Evolutionary conservation across 2,888 invertebrate genomes (phyloP).

Genomic region (Cabera pusaria): DNA sequence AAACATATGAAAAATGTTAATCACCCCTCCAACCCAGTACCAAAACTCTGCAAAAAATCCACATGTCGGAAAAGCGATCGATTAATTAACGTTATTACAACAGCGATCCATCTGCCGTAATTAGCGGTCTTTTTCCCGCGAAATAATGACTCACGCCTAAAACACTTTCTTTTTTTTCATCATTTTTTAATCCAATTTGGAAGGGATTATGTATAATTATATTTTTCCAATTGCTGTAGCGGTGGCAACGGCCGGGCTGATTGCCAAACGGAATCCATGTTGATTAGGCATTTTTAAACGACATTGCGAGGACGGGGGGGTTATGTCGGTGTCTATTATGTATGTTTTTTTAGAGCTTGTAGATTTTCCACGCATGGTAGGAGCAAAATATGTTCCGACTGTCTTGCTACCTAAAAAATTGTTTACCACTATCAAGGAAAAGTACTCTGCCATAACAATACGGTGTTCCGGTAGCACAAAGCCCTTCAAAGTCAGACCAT

Average conservation of each 20-base stretch:
- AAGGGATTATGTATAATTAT: constrained; percentile 84
- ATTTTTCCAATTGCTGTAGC: constrained; percentile 78
- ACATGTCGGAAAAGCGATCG: constrained; percentile 62
- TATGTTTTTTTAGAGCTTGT: no score
- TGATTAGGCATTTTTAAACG: constrained; percentile 73
- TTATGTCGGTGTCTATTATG: no score
- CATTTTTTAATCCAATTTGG: constrained; percentile 83
- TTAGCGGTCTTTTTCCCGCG: constrained; percentile 77
- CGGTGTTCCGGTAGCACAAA: no score
- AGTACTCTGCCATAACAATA: no score
- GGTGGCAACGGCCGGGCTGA: constrained; percentile 70
- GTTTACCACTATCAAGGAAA: no score
- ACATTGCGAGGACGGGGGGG: constrained; percentile 48
- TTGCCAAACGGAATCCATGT: constrained; percentile 71
- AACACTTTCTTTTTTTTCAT: constrained; percentile 78
- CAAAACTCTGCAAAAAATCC: constrained; percentile 43
- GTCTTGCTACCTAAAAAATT: no score
- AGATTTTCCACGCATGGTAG: no score
- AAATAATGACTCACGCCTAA: constrained; percentile 82
- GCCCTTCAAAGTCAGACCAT: no score
- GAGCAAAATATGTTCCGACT: no score
- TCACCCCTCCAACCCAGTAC: no score
- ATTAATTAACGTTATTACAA: constrained; percentile 81
- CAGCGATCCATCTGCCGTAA: constrained; percentile 81
- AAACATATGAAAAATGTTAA: no score